Percentiles rank a stretch among this genome's conserved stretches.
These are phyloP conservation scores for Natator depressus DNA, from an alignment of 2,113 vertebrate genomes.

Conservation along the genomic window DNA sequence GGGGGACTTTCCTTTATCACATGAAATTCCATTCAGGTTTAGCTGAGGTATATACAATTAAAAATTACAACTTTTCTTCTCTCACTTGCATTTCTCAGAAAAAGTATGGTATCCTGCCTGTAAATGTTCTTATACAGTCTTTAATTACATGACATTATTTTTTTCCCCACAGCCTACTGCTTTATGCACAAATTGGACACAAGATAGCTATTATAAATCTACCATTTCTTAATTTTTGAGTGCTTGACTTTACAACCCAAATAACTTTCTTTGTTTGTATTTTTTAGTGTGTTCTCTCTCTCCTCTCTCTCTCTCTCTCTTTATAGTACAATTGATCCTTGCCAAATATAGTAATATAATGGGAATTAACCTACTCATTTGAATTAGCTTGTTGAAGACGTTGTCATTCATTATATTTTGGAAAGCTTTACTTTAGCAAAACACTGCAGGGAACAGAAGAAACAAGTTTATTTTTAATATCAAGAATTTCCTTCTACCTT, in stretches of 20 bases:
- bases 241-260: background rate
- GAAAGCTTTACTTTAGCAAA: background rate
- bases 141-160: background rate
- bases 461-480: background rate
- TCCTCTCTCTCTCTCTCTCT: background rate
- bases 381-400: background rate
- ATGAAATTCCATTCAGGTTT: background rate
- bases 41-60: background rate
- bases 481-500: conserved; percentile 12
- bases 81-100: background rate
- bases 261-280: background rate
- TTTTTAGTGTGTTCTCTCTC: no score
- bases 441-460: background rate
- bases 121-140: background rate
- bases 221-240: background rate
- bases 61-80: background rate
- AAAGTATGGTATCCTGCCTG: background rate
- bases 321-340: background rate
- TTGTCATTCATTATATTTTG: background rate
- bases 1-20: background rate
- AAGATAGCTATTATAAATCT: background rate
- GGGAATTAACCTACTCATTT: background rate
- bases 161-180: background rate
- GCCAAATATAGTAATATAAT: background rate
- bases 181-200: background rate